Base-by-base conservation (phyloP, 64 coral and sea anemone species). In the Stichodactyla mertensii region DNA sequence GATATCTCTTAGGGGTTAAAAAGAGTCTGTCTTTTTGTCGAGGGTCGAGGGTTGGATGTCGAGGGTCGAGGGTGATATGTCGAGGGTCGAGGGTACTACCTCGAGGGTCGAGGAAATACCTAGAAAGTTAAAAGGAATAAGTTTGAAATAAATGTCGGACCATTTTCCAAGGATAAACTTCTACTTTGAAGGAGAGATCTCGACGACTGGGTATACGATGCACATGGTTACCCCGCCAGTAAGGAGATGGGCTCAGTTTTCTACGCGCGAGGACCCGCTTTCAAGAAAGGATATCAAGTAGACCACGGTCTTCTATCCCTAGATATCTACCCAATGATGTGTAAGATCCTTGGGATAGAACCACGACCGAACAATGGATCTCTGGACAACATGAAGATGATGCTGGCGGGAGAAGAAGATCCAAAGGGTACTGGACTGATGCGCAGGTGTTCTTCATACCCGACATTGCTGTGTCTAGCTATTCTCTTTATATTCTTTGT, bases 291-390 rank as follows among this genome's bases (percentile, higher is more conserved):
- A 9, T 92, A 87, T 77, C 57, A 92, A 58, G 51, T 91, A 24
- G 85, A 86, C 16, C 59, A 71, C 18, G 83, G 83, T 24, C 83
- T 92, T n/a, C 59, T 58, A 12, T 85, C 86, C 52, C 23, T 87
- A 22, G 90, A 92, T 87, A 55, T 92, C 4, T 92, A 92, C 53
- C 90, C 90, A 54, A 81, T 92, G 85, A 82, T 92, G 85, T 92
- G 90, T 19, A 58, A 92, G 24, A 58, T 92, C 0, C 67, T 92
- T 24, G 90, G 90, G 64, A 88, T 92, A 57, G 52, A 88, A 52
- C 90, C 90, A 58, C 86, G 81, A 15, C 90, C 90, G 1, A 82
- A 92, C 13, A 92, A 92, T 70, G 90, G 90, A 18, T 83, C 90
- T 61, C 82, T 88, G n/a, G 62, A 56, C 45, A 92, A 69, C 53